Base-by-base conservation (phyloP, 35 echinoderm and acorn worm species). In the Acanthaster planci region DNA sequence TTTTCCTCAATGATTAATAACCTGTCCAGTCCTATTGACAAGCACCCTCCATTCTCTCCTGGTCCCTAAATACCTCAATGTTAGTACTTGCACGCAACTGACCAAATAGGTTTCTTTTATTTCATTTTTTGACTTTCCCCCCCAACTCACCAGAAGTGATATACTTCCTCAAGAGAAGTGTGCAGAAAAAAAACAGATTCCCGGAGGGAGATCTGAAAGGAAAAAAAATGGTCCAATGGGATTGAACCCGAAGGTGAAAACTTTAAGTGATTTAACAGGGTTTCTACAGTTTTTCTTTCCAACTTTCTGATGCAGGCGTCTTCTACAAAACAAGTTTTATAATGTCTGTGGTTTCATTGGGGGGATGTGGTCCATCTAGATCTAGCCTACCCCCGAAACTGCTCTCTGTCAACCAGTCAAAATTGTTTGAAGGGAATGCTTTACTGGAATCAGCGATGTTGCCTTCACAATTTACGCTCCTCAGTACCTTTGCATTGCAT, bases 1-100 rank as follows among this genome's bases (percentile, higher is more conserved):
- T 67, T 67, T 67, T 8, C 64, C 64, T 12, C 64, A 35, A 34
- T 72, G 64, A 72, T 72, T 34, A 31, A 72, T 26, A 72, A 72
- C 64, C 64, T 29, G 64, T 72, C 64, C 64, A 14, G 10, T 26
- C 34, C 64, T 26, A 72, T 72, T 72, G 22, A 19, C 64, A 26
- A 26, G 3, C 26, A 72, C 30, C 64, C 30, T 26, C 64, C 22
- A 27, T 72, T 26, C 34, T 14, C 42, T 47, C 64, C 1, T 1
- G 64, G 18, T 72, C 64, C 64, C 64, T 14, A 16, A 72, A n/a
- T 27, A 21, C 64, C 30, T 10, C 29, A 35, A 72, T 26, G 18
- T 72, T 72, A 72, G 64, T 72, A 19, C 30, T 72, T 27, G 29
- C 64, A 30, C n/a, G 26, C 64, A 72, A 72, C 64, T 29, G 5